Percentiles rank a stretch among this genome's conserved stretches.
These are phyloP conservation scores for Acipenser ruthenus DNA, from an alignment of 2,797 vertebrate genomes.

Conservation along the genomic window DNA sequence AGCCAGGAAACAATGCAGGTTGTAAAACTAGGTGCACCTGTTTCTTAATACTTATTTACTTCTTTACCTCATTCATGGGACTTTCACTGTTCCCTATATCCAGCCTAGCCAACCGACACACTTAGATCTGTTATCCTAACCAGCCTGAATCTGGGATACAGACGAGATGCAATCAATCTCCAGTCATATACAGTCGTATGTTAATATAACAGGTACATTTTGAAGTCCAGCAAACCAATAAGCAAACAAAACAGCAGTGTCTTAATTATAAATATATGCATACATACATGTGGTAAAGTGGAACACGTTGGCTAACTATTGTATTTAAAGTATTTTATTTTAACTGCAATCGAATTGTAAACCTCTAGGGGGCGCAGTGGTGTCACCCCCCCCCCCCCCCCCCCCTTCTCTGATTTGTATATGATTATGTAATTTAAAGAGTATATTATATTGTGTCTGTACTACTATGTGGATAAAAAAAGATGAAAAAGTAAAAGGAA, in stretches of 20 bases:
- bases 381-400: conserved; percentile 34
- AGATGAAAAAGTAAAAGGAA: conserved; percentile 57
- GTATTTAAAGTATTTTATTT: conserved; percentile 51
- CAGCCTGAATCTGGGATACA: no score
- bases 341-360: conserved; percentile 56
- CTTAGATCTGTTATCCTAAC: no score
- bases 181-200: no score
- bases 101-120: no score
- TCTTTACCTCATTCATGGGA: no score
- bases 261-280: conserved; percentile 65
- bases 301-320: conserved; percentile 48
- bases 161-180: no score
- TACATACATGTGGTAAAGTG: conserved; percentile 39
- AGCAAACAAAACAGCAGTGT: conserved; percentile 52
- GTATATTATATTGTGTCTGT: conserved; percentile 74
- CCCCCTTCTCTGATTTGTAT: conserved; percentile 60
- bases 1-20: no score
- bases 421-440: conserved; percentile 78
- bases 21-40: no score
- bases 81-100: no score
- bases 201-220: no score
- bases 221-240: conserved; percentile 19
- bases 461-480: conserved; percentile 68
- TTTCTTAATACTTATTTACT: no score
- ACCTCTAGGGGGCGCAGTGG: conserved; percentile 59